Base-by-base conservation (phyloP, 2,113 vertebrate species). In the Calcarius ornatus region DNA sequence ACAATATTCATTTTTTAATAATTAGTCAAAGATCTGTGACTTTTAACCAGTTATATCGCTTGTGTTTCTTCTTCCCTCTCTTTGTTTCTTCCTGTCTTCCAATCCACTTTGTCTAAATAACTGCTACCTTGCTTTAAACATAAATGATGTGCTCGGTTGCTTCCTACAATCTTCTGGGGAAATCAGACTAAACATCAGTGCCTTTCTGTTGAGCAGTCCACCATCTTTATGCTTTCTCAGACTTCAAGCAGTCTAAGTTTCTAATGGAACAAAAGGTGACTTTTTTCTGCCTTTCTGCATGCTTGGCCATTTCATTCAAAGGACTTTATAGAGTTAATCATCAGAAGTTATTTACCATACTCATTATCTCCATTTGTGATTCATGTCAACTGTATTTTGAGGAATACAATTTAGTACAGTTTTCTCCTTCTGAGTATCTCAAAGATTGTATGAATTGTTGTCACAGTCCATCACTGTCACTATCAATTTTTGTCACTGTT, bases 151-250 rank as follows among this genome's bases (percentile, higher is more conserved):
- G 85, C 95, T 97, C 81, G 97, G 76, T 94, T 97, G 65, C 92
- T 97, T 98, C 96, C 96, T 96, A 95, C 97, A 97, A 97, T 95
- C 96, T 97, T 54, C 98, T 95, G 97, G 97, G 98, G 95, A 98
- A 92, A 95, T 91, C 97, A 99, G 99, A 98, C 98, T 96, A 98
- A 98, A 98, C 99, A 98, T 94, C 98, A 98, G 97, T 98, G 99
- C 98, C 99, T 99, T 98, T 98, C 99, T 98, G 98, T 98, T 76
- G 99, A 99, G 98, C 99, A 99, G 98, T 99, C 99, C 97, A 99
- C 99, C 99, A 99, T 99, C 98, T 99, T 99, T 99, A 99, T 99
- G 99, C 99, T 99, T 97, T 99, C 99, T 97, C 99, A 99, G 98
- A 99, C 99, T 98, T 98, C 99, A 98, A 99, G 98, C 98, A 98